Conservation (phyloP, 2,113 vertebrate genomes). For the Ramphastos sulfuratus region DNA sequence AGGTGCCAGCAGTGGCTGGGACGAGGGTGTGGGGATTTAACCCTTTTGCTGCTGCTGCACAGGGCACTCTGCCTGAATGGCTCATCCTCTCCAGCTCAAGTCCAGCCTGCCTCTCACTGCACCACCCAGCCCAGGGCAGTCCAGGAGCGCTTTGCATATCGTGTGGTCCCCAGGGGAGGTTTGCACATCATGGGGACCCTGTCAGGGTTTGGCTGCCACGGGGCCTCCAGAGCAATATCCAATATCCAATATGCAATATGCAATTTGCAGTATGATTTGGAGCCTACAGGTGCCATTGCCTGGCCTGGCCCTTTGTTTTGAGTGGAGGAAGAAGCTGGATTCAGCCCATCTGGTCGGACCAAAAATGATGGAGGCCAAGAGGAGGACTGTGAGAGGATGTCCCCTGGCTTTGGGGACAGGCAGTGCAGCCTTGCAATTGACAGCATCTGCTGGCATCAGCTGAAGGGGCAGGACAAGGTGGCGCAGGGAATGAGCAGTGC, state of each 20-base stretch:
- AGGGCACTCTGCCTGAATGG: rapidly evolving
- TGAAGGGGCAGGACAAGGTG: not conserved
- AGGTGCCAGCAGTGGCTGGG: not conserved
- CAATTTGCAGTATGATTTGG: not conserved
- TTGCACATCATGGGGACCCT: not conserved
- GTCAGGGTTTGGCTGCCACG: not conserved
- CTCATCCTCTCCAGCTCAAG: rapidly evolving
- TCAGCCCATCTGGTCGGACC: not conserved
- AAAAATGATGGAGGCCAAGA: rapidly evolving
- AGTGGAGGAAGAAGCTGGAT: not conserved
- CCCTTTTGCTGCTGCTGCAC: not conserved
- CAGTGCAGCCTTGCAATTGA: rapidly evolving
- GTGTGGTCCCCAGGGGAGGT: rapidly evolving
- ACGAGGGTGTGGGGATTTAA: rapidly evolving
- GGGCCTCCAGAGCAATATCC: not conserved
- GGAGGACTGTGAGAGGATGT: not conserved
- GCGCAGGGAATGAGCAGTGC: not conserved
- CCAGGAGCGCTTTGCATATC: not conserved
- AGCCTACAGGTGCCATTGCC: not conserved
- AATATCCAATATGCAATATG: too few relatives aligned
- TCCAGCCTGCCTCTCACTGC: not conserved
- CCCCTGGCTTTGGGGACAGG: rapidly evolving
- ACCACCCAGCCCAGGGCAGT: rapidly evolving
- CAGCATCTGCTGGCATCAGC: rapidly evolving
- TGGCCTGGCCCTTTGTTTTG: not conserved